phyloP scores from a whole-genome alignment of 2,113 vertebrate species.

The Emberiza fucata region DNA sequence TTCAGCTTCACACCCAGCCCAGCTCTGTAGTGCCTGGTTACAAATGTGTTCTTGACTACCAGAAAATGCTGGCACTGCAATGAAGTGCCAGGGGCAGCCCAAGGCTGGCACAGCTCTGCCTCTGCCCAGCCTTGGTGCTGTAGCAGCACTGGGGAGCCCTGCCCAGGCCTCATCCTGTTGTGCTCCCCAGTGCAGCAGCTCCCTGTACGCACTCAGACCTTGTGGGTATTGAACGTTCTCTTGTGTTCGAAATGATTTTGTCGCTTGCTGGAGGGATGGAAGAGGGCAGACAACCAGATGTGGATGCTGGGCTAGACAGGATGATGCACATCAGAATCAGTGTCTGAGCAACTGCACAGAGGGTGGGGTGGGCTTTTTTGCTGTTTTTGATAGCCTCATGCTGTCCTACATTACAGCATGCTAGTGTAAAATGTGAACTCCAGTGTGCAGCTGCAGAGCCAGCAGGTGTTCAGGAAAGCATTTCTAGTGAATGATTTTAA shows the following conservation, averaged over 20 bases:
- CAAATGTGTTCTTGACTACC: fast-evolving
- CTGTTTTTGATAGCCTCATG: not conserved
- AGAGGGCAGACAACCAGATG: no score
- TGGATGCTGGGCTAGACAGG: fast-evolving
- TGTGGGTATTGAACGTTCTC: fast-evolving
- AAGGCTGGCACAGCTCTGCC: not conserved
- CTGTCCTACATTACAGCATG: not conserved
- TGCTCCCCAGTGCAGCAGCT: fast-evolving
- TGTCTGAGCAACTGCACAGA: fast-evolving
- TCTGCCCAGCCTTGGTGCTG: fast-evolving
- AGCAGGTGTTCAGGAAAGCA: not conserved
- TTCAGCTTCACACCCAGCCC: not conserved
- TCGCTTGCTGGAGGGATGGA: fast-evolving
- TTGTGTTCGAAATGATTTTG: fast-evolving
- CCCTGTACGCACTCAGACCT: fast-evolving
- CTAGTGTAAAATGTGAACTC: fast-evolving
- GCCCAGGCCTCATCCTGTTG: fast-evolving
- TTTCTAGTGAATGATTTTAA: not conserved
- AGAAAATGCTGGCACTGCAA: fast-evolving
- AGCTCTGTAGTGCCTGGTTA: fast-evolving
- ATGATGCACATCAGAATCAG: fast-evolving
- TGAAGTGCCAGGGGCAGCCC: not conserved
- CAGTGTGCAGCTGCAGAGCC: fast-evolving
- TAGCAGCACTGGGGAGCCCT: fast-evolving
- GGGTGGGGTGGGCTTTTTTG: fast-evolving